A percentile compares a stretch with the other conserved stretches of the same genome.
These are phyloP conservation scores for Rhyacophila evoluta DNA, from an alignment of 2,888 invertebrate genomes.

Conservation along the genomic window DNA sequence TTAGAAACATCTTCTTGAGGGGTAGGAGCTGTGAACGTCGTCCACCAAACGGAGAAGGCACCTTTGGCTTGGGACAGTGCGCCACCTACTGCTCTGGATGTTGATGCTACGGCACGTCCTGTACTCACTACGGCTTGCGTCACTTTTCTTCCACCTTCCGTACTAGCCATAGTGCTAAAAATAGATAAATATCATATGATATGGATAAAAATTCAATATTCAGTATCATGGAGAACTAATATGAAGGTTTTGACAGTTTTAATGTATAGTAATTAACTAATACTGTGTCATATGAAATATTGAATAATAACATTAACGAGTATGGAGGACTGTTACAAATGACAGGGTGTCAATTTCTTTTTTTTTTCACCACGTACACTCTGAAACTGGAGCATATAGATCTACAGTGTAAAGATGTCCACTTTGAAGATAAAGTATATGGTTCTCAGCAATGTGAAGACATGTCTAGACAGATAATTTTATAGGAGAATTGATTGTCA, in stretches of 20 bases:
- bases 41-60: constrained; percentile 90
- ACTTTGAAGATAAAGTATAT: too few relatives aligned
- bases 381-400: too few relatives aligned
- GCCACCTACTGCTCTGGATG: constrained; percentile 74
- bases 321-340: too few relatives aligned
- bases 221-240: background rate
- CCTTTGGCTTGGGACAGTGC: constrained; percentile 91
- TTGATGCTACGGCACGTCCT: constrained; percentile 84
- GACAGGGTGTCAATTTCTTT: too few relatives aligned
- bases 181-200: background rate
- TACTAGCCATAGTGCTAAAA: constrained; percentile 90
- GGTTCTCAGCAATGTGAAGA: too few relatives aligned
- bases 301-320: too few relatives aligned
- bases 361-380: too few relatives aligned
- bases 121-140: constrained; percentile 94
- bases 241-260: background rate
- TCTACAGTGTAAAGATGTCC: too few relatives aligned
- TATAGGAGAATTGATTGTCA: too few relatives aligned
- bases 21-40: constrained; percentile 74
- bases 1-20: constrained; percentile 54
- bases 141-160: constrained; percentile 92
- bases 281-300: too few relatives aligned
- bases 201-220: background rate
- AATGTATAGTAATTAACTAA: too few relatives aligned
- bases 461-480: too few relatives aligned